Evolutionary conservation across 2,888 invertebrate genomes (phyloP).

Genomic region (Drosophila acutilabella): DNA sequence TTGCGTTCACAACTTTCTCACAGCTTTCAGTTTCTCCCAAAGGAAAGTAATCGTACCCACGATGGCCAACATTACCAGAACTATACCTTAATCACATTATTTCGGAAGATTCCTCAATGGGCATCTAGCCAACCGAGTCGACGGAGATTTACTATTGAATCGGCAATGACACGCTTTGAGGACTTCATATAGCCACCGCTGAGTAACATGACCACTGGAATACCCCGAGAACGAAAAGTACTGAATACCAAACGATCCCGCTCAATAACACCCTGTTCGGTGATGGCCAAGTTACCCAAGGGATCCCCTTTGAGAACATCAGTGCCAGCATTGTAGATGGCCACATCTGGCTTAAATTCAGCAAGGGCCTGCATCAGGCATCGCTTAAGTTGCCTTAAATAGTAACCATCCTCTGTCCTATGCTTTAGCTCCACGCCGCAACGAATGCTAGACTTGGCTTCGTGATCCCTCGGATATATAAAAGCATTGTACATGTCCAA

Average conservation of each 20-base stretch:
- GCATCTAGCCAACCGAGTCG: conserved; percentile 86
- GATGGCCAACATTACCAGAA: background rate
- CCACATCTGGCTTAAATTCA: conserved; percentile 91
- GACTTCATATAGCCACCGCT: conserved; percentile 93
- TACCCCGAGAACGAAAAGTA: conserved; percentile 87
- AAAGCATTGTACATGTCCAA: conserved; percentile 93
- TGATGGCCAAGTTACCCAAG: conserved; percentile 90
- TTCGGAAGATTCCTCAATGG: conserved; percentile 7
- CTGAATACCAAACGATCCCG: conserved; percentile 94
- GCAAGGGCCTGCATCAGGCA: conserved; percentile 89
- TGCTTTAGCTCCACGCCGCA: conserved; percentile 89
- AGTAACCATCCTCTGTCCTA: conserved; percentile 89
- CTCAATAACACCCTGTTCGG: conserved; percentile 92
- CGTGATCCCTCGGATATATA: conserved; percentile 92
- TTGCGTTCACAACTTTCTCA: conserved; percentile 9
- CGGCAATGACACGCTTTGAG: conserved; percentile 93
- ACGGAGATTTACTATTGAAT: conserved; percentile 92
- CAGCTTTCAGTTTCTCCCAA: conserved; percentile 18
- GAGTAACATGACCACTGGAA: conserved; percentile 94
- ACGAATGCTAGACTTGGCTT: conserved; percentile 90
- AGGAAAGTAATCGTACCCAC: conserved; percentile 9
- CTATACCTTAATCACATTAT: conserved; percentile 2
- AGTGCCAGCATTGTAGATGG: conserved; percentile 97
- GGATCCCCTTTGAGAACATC: conserved; percentile 93
- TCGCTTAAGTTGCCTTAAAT: conserved; percentile 89